A percentile compares a stretch with the other conserved stretches of the same genome.
These are phyloP conservation scores for Columba livia DNA, from an alignment of 2,113 vertebrate species.

Conservation along the genomic window DNA sequence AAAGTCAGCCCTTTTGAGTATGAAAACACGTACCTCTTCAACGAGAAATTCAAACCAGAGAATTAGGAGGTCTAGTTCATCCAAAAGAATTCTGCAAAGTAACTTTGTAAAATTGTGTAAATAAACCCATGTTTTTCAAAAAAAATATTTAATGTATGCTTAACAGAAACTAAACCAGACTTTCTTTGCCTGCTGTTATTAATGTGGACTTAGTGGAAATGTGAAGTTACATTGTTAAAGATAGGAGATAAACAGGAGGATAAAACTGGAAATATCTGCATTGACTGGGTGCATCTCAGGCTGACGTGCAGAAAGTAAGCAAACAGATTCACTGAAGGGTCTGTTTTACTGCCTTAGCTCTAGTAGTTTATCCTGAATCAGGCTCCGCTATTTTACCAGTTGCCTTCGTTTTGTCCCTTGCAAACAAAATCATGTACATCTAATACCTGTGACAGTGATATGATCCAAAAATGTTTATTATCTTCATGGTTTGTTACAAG, in stretches of 20 bases:
- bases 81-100: background rate
- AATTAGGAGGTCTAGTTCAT: background rate
- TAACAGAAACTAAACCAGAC: background rate
- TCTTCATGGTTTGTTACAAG: background rate
- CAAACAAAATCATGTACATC: background rate
- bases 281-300: background rate
- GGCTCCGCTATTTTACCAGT: background rate
- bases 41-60: background rate
- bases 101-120: background rate
- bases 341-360: background rate
- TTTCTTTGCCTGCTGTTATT: background rate
- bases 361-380: background rate
- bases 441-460: background rate
- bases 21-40: background rate
- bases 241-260: background rate
- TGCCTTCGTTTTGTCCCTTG: background rate
- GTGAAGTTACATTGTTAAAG: background rate
- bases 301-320: background rate
- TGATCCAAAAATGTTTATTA: background rate
- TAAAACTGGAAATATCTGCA: background rate
- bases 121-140: background rate
- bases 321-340: background rate
- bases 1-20: background rate
- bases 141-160: background rate
- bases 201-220: background rate